Evolutionary conservation across 1,140 invertebrate species (phyloP), one percentile per base, ranked within the genome.

Genomic region (Rhopalosiphum maidis): DNA sequence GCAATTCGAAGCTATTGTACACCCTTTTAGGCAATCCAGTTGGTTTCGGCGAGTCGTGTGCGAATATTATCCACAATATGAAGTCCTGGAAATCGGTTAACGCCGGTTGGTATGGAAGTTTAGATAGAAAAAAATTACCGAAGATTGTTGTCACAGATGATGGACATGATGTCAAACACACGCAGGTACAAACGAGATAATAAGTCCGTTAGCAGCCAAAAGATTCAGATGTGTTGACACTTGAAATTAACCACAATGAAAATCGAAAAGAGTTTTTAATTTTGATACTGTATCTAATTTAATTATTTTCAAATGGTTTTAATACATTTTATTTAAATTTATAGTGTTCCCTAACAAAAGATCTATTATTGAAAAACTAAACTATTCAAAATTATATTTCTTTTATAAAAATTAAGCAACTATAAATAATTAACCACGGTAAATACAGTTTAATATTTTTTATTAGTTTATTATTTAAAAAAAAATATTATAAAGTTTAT

Each of bases 51-150:
- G 82, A 83, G 91, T 51, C 48, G 82, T 15, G 91, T 30, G 77
- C n/a, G 88, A 55, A 68, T 55, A 68, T 77, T 48, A 46, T 46
- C 5, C 11, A 51, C n/a, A 83, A 83, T 54, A 85, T 83, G 82
- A 93, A 93, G 48, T 51, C 68, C 22, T 93, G 91, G 91, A 93
- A 85, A 46, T 54, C 91, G 21, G 90, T 92, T 37, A 83, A 77
- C 68, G 68, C 77, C 35, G 48, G 82, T 82, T 92, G 91, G 91
- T 92, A 86, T 0, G 48, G 91, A 9, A 92, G 77, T 54, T 23
- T 86, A 41, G 82, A 93, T 41, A 51, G 48, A 86, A 93, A 86
- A 55, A 15, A 30, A 37, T 85, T 93, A 51, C 91, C 91, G 48
- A 93, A 93, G 48, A 93, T 93, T 21, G 51, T 93, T 30, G 48